A percentile compares a stretch with the other conserved stretches of the same genome.
Conservation (phyloP, 1,140 invertebrate genomes). For the Drosophila hydei region DNA sequence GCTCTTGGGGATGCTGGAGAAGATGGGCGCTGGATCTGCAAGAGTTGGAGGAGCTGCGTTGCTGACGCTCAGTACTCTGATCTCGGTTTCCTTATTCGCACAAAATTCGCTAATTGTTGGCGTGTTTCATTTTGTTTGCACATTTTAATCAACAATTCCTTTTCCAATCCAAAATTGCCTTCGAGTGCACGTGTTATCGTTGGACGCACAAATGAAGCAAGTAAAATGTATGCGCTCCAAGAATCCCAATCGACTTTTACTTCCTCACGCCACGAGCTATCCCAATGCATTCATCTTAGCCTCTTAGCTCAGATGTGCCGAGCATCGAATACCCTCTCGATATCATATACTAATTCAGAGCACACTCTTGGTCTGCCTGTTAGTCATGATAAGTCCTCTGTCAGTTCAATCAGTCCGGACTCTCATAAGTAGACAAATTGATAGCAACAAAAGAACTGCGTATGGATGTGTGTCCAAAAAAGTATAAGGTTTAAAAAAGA, state of each 20-base stretch:
- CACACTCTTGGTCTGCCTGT: too few species aligned
- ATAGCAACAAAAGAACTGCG: too few species aligned
- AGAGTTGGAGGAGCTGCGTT: conserved; percentile 4
- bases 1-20: conserved; percentile 6
- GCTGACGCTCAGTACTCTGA: neutral
- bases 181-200: conserved; percentile 25
- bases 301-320: too few species aligned
- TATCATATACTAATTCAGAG: too few species aligned
- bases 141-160: conserved; percentile 28
- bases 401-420: too few species aligned
- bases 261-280: neutral
- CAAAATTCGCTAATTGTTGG: conserved; percentile 35
- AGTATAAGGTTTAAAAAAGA: too few species aligned
- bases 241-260: conserved; percentile 5
- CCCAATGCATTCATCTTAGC: too few species aligned
- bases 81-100: conserved; percentile 16
- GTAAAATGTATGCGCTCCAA: conserved; percentile 43
- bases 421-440: too few species aligned
- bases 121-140: conserved; percentile 41
- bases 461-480: too few species aligned
- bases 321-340: too few species aligned
- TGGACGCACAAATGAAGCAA: conserved; percentile 39
- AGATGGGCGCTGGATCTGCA: neutral
- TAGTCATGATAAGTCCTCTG: too few species aligned
- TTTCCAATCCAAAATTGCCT: conserved; percentile 32